phyloP scores from a whole-genome alignment of 2,113 vertebrate species.

The Stigmatopora nigra region DNA sequence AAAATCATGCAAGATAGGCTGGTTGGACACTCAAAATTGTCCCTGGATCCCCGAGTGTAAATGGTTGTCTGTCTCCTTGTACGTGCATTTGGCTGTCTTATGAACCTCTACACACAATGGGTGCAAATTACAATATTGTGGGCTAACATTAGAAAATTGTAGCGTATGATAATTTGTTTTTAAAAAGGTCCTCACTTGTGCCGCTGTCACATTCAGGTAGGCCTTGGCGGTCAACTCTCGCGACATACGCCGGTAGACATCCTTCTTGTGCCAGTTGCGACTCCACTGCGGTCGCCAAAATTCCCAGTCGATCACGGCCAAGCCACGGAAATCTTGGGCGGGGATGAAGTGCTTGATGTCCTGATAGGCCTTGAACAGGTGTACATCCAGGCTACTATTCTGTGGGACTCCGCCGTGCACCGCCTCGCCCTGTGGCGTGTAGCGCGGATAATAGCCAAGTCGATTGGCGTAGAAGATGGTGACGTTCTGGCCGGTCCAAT shows the following conservation, averaged over 20 bases:
- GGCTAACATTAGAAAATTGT: too few species aligned
- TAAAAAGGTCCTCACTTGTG: conserved; percentile 18
- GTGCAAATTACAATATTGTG: too few species aligned
- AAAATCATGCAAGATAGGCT: too few species aligned
- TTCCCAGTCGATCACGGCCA: conserved; percentile 75
- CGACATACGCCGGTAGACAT: conserved; percentile 68
- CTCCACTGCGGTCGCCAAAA: conserved; percentile 74
- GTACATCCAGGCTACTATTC: conserved; percentile 71
- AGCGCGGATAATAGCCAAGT: conserved; percentile 75
- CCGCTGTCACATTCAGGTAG: conserved; percentile 63
- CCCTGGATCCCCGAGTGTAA: too few species aligned
- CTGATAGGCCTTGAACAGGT: conserved; percentile 67
- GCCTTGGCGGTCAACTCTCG: conserved; percentile 61
- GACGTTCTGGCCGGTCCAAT: conserved; percentile 74
- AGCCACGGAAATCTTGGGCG: conserved; percentile 68
- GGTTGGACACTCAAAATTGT: too few species aligned
- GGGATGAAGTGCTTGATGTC: conserved; percentile 73
- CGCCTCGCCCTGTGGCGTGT: conserved; percentile 53
- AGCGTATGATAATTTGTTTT: neutral
- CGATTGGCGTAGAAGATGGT: conserved; percentile 80
- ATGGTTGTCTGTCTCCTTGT: too few species aligned
- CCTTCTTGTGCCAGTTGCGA: conserved; percentile 71
- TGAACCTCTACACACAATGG: too few species aligned
- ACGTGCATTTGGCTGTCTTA: too few species aligned
- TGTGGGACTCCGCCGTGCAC: conserved; percentile 73